Evolutionary conservation across 2,113 vertebrate genomes (phyloP).

Genomic region (Psilopsiagon aymara): DNA sequence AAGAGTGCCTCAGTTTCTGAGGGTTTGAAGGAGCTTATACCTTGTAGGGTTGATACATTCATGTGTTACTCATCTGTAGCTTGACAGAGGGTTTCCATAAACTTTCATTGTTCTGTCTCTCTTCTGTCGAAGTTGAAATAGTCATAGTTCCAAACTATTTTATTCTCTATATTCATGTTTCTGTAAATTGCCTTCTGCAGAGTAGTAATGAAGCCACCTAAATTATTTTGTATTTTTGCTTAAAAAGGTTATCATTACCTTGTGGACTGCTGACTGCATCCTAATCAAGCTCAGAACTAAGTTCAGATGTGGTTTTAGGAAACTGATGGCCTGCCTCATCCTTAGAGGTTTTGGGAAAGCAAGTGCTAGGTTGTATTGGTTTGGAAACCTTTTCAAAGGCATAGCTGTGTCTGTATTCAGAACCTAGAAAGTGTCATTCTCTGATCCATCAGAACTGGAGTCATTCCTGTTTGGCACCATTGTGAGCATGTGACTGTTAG

Average conservation of each 20-base stretch:
- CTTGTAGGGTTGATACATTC: background rate
- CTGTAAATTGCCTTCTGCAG: background rate
- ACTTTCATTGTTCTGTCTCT: background rate
- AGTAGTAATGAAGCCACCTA: background rate
- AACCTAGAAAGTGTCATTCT: background rate
- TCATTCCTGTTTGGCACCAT: accelerated
- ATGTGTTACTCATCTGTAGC: background rate
- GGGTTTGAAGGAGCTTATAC: background rate
- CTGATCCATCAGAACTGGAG: background rate
- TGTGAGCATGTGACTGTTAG: background rate
- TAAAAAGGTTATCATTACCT: background rate
- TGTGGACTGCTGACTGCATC: background rate
- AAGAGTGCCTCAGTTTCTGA: background rate
- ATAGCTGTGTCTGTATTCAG: background rate
- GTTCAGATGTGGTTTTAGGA: background rate
- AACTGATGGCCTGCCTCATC: background rate
- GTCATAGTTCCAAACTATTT: background rate
- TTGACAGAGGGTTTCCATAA: background rate
- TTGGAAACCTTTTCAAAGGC: background rate
- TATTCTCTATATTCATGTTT: background rate
- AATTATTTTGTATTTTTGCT: background rate
- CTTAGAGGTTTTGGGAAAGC: background rate
- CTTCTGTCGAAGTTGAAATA: background rate
- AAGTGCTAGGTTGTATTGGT: background rate
- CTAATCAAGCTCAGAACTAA: background rate